Conservation (phyloP, 2,888 invertebrate genomes). For the Rhagonycha lutea region DNA sequence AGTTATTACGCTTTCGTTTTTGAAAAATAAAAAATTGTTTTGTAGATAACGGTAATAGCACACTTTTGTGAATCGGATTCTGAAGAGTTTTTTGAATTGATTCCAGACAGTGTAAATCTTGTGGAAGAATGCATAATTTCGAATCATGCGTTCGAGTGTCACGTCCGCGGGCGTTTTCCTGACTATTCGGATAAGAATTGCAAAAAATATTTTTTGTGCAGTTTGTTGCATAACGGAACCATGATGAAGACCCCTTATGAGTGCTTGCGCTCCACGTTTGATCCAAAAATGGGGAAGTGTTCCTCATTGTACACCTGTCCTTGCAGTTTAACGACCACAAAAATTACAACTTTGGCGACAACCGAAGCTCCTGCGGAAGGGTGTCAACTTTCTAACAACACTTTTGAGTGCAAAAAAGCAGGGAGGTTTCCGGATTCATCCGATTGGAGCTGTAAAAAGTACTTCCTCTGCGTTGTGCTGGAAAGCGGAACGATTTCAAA, state of each 20-base stretch:
- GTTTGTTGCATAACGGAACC: slow-evolving; percentile 31
- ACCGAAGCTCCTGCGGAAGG: not conserved
- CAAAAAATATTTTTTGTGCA: slow-evolving; percentile 34
- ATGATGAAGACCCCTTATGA: slow-evolving; percentile 45
- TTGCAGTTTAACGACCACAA: slow-evolving; percentile 2
- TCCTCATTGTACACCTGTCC: slow-evolving; percentile 4
- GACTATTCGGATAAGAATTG: slow-evolving; percentile 47
- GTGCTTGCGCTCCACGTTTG: slow-evolving; percentile 36
- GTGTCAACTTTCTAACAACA: not conserved
- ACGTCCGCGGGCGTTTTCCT: slow-evolving; percentile 54
- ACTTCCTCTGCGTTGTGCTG: slow-evolving; percentile 15
- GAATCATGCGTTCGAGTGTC: slow-evolving; percentile 42
- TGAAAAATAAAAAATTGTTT: not conserved
- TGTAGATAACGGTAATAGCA: not conserved
- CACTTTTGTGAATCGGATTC: not conserved
- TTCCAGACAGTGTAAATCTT: not conserved
- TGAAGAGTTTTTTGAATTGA: not conserved
- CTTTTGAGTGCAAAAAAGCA: slow-evolving; percentile 21
- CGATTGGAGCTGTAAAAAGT: slow-evolving; percentile 23
- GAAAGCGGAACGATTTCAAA: slow-evolving; percentile 24
- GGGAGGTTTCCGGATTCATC: slow-evolving; percentile 31
- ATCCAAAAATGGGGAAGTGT: slow-evolving; percentile 35
- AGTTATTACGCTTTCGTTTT: not conserved
- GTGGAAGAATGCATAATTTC: slow-evolving; percentile 40
- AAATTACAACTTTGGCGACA: not conserved